phyloP scores from a whole-genome alignment of 2,113 vertebrate species.

The Misgurnus mizolepis region DNA sequence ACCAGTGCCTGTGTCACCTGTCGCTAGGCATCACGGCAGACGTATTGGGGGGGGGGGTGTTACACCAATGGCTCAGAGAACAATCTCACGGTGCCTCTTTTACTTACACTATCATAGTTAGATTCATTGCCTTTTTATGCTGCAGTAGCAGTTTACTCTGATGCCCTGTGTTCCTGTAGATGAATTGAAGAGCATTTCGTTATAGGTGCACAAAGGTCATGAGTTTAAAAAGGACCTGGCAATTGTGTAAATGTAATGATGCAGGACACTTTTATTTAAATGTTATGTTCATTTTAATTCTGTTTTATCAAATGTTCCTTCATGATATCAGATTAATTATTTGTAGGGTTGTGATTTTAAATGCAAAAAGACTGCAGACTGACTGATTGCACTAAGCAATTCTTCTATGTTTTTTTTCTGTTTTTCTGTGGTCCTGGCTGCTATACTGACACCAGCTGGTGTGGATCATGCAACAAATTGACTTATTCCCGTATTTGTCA shows the following conservation, averaged over 20 bases:
- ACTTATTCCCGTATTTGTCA: no score
- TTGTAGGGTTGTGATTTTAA: no score
- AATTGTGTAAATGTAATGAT: no score
- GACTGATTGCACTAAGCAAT: no score
- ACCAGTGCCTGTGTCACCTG: constrained; percentile 66
- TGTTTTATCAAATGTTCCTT: neutral
- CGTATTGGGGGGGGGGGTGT: constrained; percentile 28
- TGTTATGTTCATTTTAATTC: neutral
- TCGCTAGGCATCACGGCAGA: constrained; percentile 69
- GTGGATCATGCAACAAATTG: no score
- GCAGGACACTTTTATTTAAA: neutral
- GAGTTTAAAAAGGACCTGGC: no score
- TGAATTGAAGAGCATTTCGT: no score
- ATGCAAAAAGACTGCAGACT: no score
- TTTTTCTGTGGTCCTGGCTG: no score
- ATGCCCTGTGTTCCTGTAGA: neutral
- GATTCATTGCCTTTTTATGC: neutral
- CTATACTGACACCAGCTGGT: neutral
- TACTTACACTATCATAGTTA: neutral
- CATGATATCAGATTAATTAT: neutral
- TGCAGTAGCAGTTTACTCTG: neutral
- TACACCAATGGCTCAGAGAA: constrained; percentile 15
- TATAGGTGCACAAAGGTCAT: no score
- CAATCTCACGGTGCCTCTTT: neutral
- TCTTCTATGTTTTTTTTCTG: no score